Evolutionary conservation across 2,888 invertebrate genomes (phyloP).

Genomic region (Lissocephala sabroskyi): DNA sequence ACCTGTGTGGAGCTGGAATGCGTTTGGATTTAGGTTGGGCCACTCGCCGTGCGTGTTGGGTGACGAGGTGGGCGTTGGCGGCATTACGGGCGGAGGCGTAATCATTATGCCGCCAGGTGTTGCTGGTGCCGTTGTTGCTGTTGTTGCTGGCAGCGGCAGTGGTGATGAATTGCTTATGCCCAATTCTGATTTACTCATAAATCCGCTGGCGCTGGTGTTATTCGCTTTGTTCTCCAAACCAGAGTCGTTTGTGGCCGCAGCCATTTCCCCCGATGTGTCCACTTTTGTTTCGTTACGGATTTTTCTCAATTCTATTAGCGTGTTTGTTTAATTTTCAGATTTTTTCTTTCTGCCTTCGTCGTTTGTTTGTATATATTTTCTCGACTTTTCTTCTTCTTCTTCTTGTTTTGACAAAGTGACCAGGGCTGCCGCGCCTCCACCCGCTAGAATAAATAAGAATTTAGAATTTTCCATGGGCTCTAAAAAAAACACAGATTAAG

Average conservation of each 20-base stretch:
- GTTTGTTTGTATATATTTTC: conserved; percentile 58
- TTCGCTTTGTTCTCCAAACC: conserved; percentile 33
- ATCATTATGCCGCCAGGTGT: conserved; percentile 56
- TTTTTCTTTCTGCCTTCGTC: conserved; percentile 60
- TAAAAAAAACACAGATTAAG: too few species aligned
- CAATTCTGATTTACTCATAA: too few species aligned
- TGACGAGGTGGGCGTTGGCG: conserved; percentile 50
- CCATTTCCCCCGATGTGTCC: conserved; percentile 33
- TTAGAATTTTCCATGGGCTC: too few species aligned
- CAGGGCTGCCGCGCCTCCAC: too few species aligned
- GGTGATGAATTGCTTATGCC: too few species aligned
- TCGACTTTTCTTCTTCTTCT: conserved; percentile 60
- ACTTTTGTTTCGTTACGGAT: conserved; percentile 16
- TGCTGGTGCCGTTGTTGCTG: conserved; percentile 59
- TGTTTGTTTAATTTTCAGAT: conserved; percentile 26
- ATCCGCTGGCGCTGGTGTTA: conserved; percentile 17
- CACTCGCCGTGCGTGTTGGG: conserved; percentile 65
- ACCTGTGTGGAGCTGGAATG: conserved; percentile 61
- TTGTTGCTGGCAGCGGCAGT: conserved; percentile 82
- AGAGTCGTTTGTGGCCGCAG: conserved; percentile 41
- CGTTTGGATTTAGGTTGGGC: conserved; percentile 65
- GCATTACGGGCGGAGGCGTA: conserved; percentile 50
- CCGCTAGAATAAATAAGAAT: too few species aligned
- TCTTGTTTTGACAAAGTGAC: conserved; percentile 24
- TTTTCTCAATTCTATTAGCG: conserved; percentile 37